Conservation (phyloP, 2,113 vertebrate genomes). For the Australoheros scitulus region DNA sequence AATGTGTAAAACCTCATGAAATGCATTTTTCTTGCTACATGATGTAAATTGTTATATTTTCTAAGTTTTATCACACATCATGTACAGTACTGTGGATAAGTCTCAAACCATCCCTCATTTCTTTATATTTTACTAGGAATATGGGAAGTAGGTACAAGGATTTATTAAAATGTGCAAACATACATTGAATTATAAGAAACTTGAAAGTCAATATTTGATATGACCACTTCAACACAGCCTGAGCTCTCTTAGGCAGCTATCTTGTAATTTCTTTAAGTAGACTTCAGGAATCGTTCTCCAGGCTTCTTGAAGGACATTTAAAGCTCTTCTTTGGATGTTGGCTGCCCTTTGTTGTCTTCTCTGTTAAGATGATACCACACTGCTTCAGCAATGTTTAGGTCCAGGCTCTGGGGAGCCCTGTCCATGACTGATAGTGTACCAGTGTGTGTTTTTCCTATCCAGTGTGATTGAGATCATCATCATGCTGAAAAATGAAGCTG, state of each 20-base stretch:
- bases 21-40: not conserved
- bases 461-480: not conserved
- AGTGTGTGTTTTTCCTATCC: not conserved
- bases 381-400: not conserved
- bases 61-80: not conserved
- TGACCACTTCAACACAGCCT: not conserved
- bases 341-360: too few species aligned
- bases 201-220: not conserved
- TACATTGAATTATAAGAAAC: not conserved
- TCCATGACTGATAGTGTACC: not conserved
- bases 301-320: too few species aligned
- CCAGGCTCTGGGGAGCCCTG: not conserved
- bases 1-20: not conserved
- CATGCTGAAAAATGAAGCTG: not conserved
- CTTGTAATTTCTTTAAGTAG: not conserved
- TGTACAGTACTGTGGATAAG: not conserved
- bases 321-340: too few species aligned
- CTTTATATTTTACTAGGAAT: not conserved
- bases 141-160: not conserved
- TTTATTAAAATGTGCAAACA: not conserved
- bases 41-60: not conserved
- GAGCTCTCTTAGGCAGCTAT: rapidly evolving
- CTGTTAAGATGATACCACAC: too few species aligned
- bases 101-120: not conserved
- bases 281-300: not conserved